A percentile compares a stretch with the other conserved stretches of the same genome.
Evolutionary conservation across 2,113 vertebrate species (phyloP).

Genomic region (Chlorodrepanis virens): DNA sequence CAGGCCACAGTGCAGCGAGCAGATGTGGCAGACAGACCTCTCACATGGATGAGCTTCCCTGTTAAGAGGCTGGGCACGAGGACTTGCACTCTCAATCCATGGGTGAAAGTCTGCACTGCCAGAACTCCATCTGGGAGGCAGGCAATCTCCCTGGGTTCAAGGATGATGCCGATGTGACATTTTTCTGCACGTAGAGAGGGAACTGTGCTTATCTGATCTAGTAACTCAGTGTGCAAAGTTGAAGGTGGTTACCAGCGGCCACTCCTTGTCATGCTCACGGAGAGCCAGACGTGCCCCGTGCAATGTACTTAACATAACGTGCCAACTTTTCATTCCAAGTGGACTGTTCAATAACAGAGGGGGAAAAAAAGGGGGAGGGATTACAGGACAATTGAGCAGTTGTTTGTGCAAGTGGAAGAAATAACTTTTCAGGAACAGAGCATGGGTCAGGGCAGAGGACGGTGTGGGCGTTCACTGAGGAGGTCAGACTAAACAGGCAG

Average conservation of each 20-base stretch:
- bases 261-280: not conserved
- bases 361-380: not conserved
- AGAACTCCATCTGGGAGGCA: fast-evolving
- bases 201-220: not conserved
- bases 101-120: not conserved
- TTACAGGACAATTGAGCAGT: conserved; percentile 19
- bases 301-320: fast-evolving
- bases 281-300: not conserved
- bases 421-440: conserved; percentile 64
- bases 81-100: not conserved
- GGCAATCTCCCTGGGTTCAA: not conserved
- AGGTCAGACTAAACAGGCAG: conserved; percentile 73
- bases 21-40: not conserved
- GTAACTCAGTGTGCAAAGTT: not conserved
- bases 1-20: fast-evolving
- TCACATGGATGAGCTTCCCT: not conserved
- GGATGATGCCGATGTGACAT: fast-evolving
- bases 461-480: conserved; percentile 65
- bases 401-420: conserved; percentile 66
- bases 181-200: not conserved
- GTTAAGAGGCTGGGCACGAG: not conserved
- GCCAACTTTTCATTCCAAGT: not conserved
- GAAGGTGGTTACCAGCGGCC: not conserved
- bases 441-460: conserved; percentile 40
- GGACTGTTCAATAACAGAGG: not conserved